Evolutionary conservation across 2,888 invertebrate genomes (phyloP).

Genomic region (Drosophila leonis): DNA sequence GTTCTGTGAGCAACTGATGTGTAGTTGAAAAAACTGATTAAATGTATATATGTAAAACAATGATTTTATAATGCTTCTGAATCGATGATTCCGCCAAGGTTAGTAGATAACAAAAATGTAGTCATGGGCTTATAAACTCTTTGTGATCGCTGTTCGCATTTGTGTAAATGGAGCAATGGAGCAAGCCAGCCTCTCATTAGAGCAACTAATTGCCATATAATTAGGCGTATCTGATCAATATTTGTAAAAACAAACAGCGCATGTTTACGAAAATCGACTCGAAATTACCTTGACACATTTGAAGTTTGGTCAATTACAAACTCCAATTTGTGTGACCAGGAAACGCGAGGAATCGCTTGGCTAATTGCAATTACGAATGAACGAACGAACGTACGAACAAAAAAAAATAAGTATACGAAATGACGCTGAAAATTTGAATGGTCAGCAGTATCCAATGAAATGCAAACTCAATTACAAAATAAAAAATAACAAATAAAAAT

Average conservation of each 20-base stretch:
- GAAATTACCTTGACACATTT: conserved; percentile 45
- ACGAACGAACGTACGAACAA: neutral
- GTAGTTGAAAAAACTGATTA: conserved; percentile 9
- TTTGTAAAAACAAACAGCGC: neutral
- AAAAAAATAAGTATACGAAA: neutral
- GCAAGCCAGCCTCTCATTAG: conserved; percentile 23
- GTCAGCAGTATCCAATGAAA: conserved; percentile 6
- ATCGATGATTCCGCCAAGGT: conserved; percentile 6
- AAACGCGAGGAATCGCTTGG: conserved; percentile 32
- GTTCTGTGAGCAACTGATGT: neutral
- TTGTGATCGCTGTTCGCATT: neutral
- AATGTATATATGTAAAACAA: neutral
- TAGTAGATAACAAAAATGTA: conserved; percentile 2
- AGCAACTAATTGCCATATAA: conserved; percentile 51
- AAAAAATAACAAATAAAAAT: neutral
- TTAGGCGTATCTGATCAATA: conserved; percentile 34
- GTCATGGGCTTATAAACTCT: neutral
- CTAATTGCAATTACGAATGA: conserved; percentile 21
- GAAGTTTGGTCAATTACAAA: conserved; percentile 31
- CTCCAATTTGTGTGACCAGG: conserved; percentile 35
- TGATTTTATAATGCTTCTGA: conserved; percentile 13
- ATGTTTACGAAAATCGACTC: conserved; percentile 2
- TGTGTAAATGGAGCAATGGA: neutral
- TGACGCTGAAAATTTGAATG: conserved; percentile 20
- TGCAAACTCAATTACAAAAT: conserved; percentile 10